These are phyloP conservation scores for Melanitta fusca DNA, from an alignment of 2,797 vertebrate species.

Conservation along the genomic window DNA sequence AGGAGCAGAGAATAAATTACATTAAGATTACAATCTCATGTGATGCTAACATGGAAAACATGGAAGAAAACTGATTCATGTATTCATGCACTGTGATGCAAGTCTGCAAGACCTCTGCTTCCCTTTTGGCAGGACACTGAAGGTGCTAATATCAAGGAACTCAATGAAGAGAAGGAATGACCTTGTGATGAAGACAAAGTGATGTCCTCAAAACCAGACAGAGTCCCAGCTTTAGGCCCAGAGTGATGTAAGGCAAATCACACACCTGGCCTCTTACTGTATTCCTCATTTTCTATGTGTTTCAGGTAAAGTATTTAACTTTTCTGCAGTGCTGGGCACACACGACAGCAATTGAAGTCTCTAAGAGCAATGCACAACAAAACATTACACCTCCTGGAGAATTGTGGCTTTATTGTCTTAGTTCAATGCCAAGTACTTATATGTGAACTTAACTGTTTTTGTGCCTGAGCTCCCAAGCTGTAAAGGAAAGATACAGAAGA, in stretches of 20 bases:
- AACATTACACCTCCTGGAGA: not conserved
- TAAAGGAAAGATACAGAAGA: not conserved
- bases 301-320: not conserved
- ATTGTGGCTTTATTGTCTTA: not conserved
- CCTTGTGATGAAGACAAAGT: not conserved
- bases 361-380: not conserved
- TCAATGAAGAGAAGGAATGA: not conserved
- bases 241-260: not conserved
- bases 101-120: not conserved
- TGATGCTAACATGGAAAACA: not conserved
- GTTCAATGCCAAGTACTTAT: not conserved
- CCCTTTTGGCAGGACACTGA: not conserved
- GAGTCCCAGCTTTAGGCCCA: not conserved
- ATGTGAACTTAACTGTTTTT: not conserved
- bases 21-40: not conserved
- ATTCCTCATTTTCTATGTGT: not conserved
- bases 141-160: not conserved
- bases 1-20: not conserved
- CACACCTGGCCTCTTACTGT: not conserved
- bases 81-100: fast-evolving
- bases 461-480: not conserved
- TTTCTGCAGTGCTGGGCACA: not conserved
- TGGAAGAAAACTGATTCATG: not conserved
- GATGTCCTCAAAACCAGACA: not conserved
- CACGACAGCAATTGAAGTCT: not conserved